Evolutionary conservation across 1,140 invertebrate species (phyloP).

Genomic region (Octopus bimaculoides): DNA sequence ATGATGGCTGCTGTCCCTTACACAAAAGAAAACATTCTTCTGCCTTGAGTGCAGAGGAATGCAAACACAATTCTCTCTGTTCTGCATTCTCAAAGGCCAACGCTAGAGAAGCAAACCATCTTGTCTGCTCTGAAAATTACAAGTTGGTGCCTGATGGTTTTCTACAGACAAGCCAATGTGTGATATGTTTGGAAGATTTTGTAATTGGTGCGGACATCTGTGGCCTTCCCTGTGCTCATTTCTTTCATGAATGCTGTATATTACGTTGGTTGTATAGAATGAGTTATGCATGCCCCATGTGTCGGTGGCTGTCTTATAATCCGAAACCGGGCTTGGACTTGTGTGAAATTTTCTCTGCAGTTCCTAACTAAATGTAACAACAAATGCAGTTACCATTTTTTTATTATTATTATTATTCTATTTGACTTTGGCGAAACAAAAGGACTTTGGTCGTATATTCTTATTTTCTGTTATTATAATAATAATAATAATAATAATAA

Average conservation of each 20-base stretch:
- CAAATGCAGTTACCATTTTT: no score
- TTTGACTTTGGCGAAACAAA: no score
- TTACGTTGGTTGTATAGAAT: constrained; percentile 60
- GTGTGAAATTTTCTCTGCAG: no score
- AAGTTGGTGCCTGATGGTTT: constrained; percentile 29
- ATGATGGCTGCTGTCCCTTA: background rate
- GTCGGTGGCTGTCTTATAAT: constrained; percentile 62
- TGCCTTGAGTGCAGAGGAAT: no score
- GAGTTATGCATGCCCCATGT: constrained; percentile 63
- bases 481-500: no score
- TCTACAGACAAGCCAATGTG: constrained; percentile 55
- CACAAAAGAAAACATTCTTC: background rate
- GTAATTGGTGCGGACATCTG: constrained; percentile 51
- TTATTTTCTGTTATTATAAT: no score
- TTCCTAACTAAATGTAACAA: no score
- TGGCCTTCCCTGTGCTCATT: constrained; percentile 63
- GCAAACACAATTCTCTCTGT: no score
- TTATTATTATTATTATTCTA: no score
- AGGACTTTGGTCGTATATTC: no score
- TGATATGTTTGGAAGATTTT: constrained; percentile 63
- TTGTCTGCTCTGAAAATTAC: background rate
- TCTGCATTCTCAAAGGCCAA: background rate
- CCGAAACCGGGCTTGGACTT: constrained; percentile 26
- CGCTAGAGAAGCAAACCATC: background rate
- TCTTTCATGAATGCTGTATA: constrained; percentile 62